Evolutionary conservation across 1,140 invertebrate genomes (phyloP).

Genomic region (Chironomus tepperi): DNA sequence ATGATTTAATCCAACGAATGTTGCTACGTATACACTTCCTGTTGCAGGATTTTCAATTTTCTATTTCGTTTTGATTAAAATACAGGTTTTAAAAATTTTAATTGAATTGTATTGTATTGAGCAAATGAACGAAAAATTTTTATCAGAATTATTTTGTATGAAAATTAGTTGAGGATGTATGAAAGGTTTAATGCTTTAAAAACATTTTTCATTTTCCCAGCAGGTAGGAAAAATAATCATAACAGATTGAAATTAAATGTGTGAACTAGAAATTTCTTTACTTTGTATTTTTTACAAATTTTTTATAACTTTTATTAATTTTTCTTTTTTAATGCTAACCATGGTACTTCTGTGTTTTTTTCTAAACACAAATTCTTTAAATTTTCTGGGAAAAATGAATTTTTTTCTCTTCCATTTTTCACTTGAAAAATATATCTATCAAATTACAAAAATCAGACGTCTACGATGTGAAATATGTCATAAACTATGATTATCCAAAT

Average conservation of each 20-base stretch:
- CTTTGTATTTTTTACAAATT: neutral
- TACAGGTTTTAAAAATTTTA: too few relatives aligned
- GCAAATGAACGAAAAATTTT: too few relatives aligned
- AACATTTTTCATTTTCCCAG: slow-evolving; percentile 14
- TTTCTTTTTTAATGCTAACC: neutral
- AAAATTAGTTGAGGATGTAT: too few relatives aligned
- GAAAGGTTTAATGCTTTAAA: neutral
- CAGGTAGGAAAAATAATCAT: neutral
- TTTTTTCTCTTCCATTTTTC: neutral
- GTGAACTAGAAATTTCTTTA: neutral
- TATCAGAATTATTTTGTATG: too few relatives aligned
- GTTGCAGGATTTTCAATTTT: too few relatives aligned
- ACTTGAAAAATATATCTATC: neutral
- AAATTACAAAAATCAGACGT: slow-evolving; percentile 65
- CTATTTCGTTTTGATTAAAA: too few relatives aligned
- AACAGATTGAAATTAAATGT: neutral
- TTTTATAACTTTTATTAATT: neutral
- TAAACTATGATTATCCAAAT: slow-evolving; percentile 99
- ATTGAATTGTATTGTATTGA: too few relatives aligned
- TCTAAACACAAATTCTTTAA: neutral
- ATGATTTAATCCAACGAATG: too few relatives aligned
- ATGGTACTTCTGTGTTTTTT: neutral
- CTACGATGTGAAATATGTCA: slow-evolving; percentile 99
- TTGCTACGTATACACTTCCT: too few relatives aligned
- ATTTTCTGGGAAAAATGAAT: neutral